Base-by-base conservation (phyloP, 2,113 vertebrate species). In the Parus major region DNA sequence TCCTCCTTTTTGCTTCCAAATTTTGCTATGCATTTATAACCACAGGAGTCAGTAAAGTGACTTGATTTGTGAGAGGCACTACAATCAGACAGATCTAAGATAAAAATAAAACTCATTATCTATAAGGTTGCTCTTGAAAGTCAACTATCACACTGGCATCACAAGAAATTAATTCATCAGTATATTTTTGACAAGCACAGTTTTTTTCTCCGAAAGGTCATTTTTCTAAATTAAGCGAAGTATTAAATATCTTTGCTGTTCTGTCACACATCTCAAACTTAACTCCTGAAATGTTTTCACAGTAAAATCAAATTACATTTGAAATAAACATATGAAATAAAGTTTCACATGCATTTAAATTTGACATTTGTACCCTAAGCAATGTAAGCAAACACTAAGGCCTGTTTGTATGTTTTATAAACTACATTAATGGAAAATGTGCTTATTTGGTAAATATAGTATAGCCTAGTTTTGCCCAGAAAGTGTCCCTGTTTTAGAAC, bases 41-140 rank as follows among this genome's bases (percentile, higher is more conserved):
- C 64, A 77, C 10, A 92, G 81, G 89, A 94, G 63, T 68, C 88
- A 82, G 75, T 65, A 90, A 80, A 95, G 78, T 60, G 69, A 64
- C 78, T 92, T 76, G 41, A 92, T 94, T 80, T 88, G 70, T 2
- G 2, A 88, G 61, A 92, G 42, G 75, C 91, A 90, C 91, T 91
- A 90, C 75, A 91, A 92, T 91, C 84, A 96, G 84, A 65, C 65
- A 69, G 55, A 90, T 36, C 69, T 42, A 70, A 90, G 94, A 86
- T 83, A 96, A 97, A 96, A 95, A 90, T 93, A 97, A 96, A 92
- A 47, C 91, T 93, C 84, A 88, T 95, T 91, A 95, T 79, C 93
- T 89, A 5, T 24, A 88, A 91, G 82, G 93, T 93, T 93, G 70
- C 78, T 91, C 87, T 76, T 50, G 53, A 70, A 96, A 96, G 93